Conservation (phyloP, 1,140 invertebrate species). For the Mizuhopecten yessoensis region DNA sequence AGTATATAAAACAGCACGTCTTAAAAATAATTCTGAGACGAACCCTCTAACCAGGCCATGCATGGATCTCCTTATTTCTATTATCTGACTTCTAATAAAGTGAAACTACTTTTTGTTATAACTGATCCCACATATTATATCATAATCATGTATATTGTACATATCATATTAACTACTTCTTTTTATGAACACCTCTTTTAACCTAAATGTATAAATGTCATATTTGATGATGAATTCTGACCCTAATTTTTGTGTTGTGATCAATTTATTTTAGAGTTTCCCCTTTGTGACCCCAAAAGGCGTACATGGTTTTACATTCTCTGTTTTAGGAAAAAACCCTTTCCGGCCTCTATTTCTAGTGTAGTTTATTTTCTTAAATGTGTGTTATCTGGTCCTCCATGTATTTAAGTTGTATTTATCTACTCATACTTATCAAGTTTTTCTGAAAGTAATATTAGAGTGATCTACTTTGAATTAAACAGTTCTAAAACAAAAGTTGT, state of each 20-base stretch:
- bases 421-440: background rate
- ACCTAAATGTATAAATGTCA: background rate
- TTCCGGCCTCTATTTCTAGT: too few species aligned
- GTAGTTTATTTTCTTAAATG: background rate
- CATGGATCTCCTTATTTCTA: too few species aligned
- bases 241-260: background rate
- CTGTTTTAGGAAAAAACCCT: background rate
- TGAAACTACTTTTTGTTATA: too few species aligned
- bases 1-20: too few species aligned
- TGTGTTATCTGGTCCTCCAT: background rate
- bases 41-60: too few species aligned
- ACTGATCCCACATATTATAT: too few species aligned
- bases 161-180: too few species aligned
- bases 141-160: too few species aligned
- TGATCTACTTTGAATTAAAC: background rate
- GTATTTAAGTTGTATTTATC: background rate
- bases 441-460: background rate
- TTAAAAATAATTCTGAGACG: too few species aligned
- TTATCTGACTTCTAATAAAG: too few species aligned
- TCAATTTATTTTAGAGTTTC: background rate
- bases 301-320: background rate
- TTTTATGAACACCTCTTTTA: too few species aligned
- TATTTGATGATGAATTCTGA: background rate
- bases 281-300: background rate
- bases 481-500: too few species aligned